Percentiles rank a stretch among this genome's conserved stretches.
phyloP scores from a whole-genome alignment of 2,797 vertebrate species.

The Triplophysa bombifrons region DNA sequence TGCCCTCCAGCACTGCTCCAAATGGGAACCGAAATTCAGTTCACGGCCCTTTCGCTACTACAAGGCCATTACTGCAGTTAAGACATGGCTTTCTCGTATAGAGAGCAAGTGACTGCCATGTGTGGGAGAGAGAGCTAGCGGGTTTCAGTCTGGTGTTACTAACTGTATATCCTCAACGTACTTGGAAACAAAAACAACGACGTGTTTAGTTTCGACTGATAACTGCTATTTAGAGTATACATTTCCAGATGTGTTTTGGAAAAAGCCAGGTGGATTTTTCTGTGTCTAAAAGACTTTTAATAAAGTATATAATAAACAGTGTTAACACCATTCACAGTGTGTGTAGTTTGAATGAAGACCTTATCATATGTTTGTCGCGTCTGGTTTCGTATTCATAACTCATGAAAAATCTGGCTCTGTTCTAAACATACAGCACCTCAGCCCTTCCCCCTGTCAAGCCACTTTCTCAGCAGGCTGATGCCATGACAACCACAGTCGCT shows the following conservation, averaged over 20 bases:
- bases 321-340: conserved; percentile 1
- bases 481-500: conserved; percentile 71
- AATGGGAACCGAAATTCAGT: conserved; percentile 59
- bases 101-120: conserved; percentile 9
- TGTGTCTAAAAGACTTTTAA: not conserved
- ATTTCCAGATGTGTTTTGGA: not conserved
- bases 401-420: conserved; percentile 26
- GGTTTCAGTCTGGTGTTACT: conserved; percentile 16
- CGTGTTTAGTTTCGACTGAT: conserved; percentile 16
- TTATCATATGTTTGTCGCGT: not conserved
- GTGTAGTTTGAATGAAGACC: conserved; percentile 13
- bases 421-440: conserved; percentile 25
- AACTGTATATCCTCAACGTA: conserved; percentile 12
- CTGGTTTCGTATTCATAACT: not conserved
- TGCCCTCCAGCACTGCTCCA: conserved; percentile 68
- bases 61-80: conserved; percentile 28
- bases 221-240: not conserved
- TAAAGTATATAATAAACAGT: conserved; percentile 9
- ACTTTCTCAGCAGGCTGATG: conserved; percentile 68
- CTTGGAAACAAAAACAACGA: not conserved
- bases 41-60: conserved; percentile 25
- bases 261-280: not conserved
- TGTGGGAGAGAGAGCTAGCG: conserved; percentile 26
- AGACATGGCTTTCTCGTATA: conserved; percentile 10
- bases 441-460: conserved; percentile 46